Evolutionary conservation across 2,797 vertebrate genomes (phyloP).

Genomic region (Apogon hyalosoma): DNA sequence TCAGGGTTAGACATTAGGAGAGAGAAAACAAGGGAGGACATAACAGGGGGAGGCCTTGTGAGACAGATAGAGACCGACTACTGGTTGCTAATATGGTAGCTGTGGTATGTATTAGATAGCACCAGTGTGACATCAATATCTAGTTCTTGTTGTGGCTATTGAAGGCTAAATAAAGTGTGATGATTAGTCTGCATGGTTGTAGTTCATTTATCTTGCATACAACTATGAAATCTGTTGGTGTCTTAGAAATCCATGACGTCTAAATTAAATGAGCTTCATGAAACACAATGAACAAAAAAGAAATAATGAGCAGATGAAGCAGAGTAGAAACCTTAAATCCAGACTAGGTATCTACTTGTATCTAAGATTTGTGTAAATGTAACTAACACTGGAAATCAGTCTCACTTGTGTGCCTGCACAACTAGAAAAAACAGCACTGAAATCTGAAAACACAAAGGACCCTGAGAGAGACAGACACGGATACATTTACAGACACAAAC

Average conservation of each 20-base stretch:
- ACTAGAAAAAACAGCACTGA: conserved; percentile 52
- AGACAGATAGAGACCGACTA: conserved; percentile 17
- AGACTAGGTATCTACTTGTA: neutral
- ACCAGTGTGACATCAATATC: neutral
- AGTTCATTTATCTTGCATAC: neutral
- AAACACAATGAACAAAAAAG: neutral
- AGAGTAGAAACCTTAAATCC: neutral
- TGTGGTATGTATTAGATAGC: neutral
- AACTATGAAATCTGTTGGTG: neutral
- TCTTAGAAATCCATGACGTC: conserved; percentile 4
- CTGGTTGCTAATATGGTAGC: neutral
- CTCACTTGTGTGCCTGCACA: conserved; percentile 79
- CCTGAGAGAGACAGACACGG: conserved; percentile 75
- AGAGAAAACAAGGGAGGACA: conserved; percentile 51
- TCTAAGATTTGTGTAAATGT: neutral
- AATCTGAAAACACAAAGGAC: conserved; percentile 57
- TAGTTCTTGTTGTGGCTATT: too few relatives aligned
- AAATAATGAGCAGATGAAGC: neutral
- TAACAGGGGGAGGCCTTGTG: conserved; percentile 34
- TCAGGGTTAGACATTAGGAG: conserved; percentile 85
- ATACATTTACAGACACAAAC: conserved; percentile 24
- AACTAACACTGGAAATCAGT: conserved; percentile 20
- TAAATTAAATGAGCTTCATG: conserved; percentile 2
- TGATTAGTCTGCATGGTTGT: too few relatives aligned
- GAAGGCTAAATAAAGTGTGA: too few relatives aligned